A percentile compares a stretch with the other conserved stretches of the same genome.
These are phyloP conservation scores for Papilio polytes DNA, from an alignment of 1,140 invertebrate species.

Conservation along the genomic window DNA sequence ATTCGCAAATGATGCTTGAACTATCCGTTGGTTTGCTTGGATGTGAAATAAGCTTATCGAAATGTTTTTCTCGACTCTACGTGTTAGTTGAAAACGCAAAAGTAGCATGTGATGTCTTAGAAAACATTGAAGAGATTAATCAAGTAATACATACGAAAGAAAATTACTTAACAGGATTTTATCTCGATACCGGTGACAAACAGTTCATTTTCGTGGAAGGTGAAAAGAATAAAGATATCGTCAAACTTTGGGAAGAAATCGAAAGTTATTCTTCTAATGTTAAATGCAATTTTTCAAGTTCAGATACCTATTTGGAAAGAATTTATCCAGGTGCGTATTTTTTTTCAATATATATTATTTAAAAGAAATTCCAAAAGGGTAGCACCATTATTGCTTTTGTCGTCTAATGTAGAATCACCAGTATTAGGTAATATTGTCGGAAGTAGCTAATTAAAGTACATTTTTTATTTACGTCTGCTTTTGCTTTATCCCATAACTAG, in stretches of 20 bases:
- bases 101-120: conserved; percentile 49
- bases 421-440: too few relatives aligned
- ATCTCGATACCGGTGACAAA: conserved; percentile 59
- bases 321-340: conserved; percentile 64
- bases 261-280: conserved; percentile 59
- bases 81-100: conserved; percentile 51
- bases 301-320: conserved; percentile 59
- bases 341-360: too few relatives aligned
- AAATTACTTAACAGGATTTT: conserved; percentile 68
- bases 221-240: conserved; percentile 60
- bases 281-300: conserved; percentile 64
- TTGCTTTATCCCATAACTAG: too few relatives aligned
- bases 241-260: conserved; percentile 64
- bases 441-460: too few relatives aligned
- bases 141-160: conserved; percentile 45
- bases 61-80: conserved; percentile 65
- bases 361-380: too few relatives aligned
- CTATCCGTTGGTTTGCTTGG: conserved; percentile 70
- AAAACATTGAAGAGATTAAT: conserved; percentile 61
- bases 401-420: too few relatives aligned
- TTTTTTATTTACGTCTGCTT: too few relatives aligned
- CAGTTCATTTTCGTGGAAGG: conserved; percentile 70
- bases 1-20: conserved; percentile 71
- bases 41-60: conserved; percentile 56
- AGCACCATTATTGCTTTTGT: too few relatives aligned